phyloP scores from a whole-genome alignment of 2,113 vertebrate genomes.

The Lophochroa leadbeateri region DNA sequence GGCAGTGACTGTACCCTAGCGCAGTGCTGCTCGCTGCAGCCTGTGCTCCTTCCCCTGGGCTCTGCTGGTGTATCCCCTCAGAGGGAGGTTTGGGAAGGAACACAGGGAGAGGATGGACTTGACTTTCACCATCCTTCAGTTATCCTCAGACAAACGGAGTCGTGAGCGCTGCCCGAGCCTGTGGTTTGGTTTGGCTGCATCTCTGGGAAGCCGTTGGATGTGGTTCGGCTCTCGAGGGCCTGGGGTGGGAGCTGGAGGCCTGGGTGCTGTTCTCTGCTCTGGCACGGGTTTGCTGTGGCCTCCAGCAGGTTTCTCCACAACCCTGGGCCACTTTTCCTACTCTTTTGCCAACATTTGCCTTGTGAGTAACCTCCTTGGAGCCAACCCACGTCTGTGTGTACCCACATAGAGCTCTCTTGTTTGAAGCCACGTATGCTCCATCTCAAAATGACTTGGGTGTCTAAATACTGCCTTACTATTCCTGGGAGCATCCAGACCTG shows the following conservation, averaged over 20 bases:
- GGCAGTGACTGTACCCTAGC: fast-evolving
- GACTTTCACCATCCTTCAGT: neutral
- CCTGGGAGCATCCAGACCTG: neutral
- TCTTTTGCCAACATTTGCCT: conserved; percentile 13
- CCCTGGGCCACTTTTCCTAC: neutral
- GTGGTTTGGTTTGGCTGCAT: neutral
- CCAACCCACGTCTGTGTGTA: neutral
- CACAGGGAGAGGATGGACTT: neutral
- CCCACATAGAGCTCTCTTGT: neutral
- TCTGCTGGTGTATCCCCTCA: neutral
- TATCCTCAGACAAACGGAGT: neutral
- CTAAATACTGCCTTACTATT: neutral
- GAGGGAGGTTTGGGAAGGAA: neutral
- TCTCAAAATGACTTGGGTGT: neutral
- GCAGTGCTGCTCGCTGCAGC: neutral
- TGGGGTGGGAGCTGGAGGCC: conserved; percentile 6
- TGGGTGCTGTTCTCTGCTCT: neutral
- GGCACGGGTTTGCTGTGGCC: neutral
- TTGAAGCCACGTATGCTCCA: neutral
- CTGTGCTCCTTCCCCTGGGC: neutral
- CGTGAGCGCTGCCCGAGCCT: neutral
- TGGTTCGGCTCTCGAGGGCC: neutral
- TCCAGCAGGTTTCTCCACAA: neutral
- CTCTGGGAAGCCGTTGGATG: neutral
- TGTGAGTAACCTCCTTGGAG: neutral